Evolutionary conservation across 1,140 invertebrate species (phyloP), one percentile per base, ranked within the genome.

Genomic region (Lepidurus packardi): DNA sequence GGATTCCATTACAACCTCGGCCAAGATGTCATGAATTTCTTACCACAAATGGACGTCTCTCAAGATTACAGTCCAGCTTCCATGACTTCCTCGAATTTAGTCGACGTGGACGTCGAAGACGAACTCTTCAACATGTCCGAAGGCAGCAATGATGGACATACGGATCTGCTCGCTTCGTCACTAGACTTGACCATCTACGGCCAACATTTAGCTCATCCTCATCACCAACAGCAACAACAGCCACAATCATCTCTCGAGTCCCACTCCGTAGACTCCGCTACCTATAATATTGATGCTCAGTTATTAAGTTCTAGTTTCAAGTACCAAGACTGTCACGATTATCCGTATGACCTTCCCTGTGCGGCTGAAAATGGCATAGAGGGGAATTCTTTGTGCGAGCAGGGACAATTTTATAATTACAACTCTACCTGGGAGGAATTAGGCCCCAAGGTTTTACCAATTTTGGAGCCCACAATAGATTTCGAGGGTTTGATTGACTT

Each of bases 151-250:
- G 79, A 80, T 47, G 75, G 76, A 42, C 43, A 73, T 16, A 73
- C 79, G 21, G 73, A 77, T 53, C 73, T 77, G 21, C 42, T 77
- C 11, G 44, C 42, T 42, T 24, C 79, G 2, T 77, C 73, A 42
- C 75, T 80, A 21, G 79, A 80, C 25, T 73, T 80, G 41, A 80
- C 79, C 65, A 77, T 80, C 42, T 80, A 80, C 76, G 79, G 79
- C 13, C 79, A 80, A 73, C 21, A 6, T 2, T 45, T 44, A 34
- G 43, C 8, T 77, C 73, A 25, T 11, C n/a, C 11, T 16, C 53
- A 78, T 41, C 43, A 47, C 73, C 65, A 47, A 10, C 78, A 74
- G 73, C 77, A 74, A n/a, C 73, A 74, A 21, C 9, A 42, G 73
- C 41, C 45, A 13, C 53, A 65, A 34, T 4, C 34, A 4, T 2